Evolutionary conservation across 1,140 invertebrate species (phyloP).

Genomic region (Apis florea): DNA sequence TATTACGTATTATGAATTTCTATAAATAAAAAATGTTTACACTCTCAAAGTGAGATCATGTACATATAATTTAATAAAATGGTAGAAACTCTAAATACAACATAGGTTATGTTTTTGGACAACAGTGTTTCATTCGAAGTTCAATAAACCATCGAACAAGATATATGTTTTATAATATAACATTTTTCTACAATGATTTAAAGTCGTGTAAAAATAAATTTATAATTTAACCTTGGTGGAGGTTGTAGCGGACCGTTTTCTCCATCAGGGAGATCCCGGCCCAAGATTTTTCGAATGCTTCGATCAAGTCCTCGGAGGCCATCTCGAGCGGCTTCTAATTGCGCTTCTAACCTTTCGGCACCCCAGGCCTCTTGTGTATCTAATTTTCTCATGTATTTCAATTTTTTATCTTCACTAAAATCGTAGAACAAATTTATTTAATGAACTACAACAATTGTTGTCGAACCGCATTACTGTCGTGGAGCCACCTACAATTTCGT

Average conservation of each 20-base stretch:
- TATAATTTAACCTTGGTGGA: constrained; percentile 66
- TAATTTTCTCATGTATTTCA: constrained; percentile 72
- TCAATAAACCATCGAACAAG: not conserved
- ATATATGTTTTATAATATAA: not conserved
- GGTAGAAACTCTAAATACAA: not conserved
- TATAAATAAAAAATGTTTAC: not conserved
- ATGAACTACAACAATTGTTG: constrained; percentile 35
- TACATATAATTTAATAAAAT: constrained; percentile 4
- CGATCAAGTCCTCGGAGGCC: constrained; percentile 75
- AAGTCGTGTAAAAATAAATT: not conserved
- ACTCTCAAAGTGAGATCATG: constrained; percentile 7
- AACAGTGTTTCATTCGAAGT: constrained; percentile 15
- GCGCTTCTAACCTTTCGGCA: constrained; percentile 75
- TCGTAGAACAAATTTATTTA: constrained; percentile 39
- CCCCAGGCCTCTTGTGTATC: constrained; percentile 75
- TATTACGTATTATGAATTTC: not conserved
- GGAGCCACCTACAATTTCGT: constrained; percentile 53
- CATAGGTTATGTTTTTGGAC: constrained; percentile 32
- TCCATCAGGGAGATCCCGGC: constrained; percentile 77
- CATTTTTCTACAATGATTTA: not conserved
- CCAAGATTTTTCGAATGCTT: constrained; percentile 79
- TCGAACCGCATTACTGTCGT: constrained; percentile 42
- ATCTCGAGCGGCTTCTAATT: constrained; percentile 77
- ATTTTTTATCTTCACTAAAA: not conserved
- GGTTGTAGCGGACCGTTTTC: constrained; percentile 74